Evolutionary conservation across 2,888 invertebrate genomes (phyloP).

Genomic region (Ornithoptera priamus): DNA sequence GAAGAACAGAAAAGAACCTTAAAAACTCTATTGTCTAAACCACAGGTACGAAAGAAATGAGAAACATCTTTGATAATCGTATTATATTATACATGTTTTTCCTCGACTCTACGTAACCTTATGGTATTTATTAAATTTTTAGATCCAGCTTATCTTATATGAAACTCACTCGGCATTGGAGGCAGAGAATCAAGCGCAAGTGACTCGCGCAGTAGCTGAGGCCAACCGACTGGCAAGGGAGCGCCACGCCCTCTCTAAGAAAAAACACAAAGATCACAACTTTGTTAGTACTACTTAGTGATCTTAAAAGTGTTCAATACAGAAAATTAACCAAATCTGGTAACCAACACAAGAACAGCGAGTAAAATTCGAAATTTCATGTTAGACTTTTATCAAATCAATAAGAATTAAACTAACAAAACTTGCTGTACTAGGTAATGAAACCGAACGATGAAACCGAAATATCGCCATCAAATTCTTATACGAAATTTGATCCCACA

Average conservation of each 20-base stretch:
- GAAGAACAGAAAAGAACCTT: slow-evolving; percentile 88
- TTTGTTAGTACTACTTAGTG: slow-evolving; percentile 39
- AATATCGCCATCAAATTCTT: slow-evolving; percentile 43
- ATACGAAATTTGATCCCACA: slow-evolving; percentile 47
- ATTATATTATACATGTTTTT: neutral
- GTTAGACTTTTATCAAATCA: neutral
- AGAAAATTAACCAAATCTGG: neutral
- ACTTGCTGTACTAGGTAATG: slow-evolving; percentile 35
- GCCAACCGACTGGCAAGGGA: slow-evolving; percentile 86
- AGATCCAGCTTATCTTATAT: slow-evolving; percentile 89
- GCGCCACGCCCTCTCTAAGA: slow-evolving; percentile 80
- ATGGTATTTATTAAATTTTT: slow-evolving; percentile 31
- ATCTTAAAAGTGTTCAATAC: neutral
- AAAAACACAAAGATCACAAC: slow-evolving; percentile 50
- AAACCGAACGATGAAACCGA: slow-evolving; percentile 52
- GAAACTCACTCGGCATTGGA: slow-evolving; percentile 89
- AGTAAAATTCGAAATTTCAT: too few species aligned
- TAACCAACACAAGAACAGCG: too few species aligned
- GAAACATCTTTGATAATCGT: neutral
- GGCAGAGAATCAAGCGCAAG: slow-evolving; percentile 88
- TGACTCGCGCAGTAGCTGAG: slow-evolving; percentile 83
- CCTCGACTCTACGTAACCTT: too few species aligned
- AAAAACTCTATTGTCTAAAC: slow-evolving; percentile 86
- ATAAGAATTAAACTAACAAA: neutral
- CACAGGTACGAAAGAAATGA: slow-evolving; percentile 78